Conservation (phyloP, 1,140 invertebrate genomes). For the Calliphora vicina region DNA sequence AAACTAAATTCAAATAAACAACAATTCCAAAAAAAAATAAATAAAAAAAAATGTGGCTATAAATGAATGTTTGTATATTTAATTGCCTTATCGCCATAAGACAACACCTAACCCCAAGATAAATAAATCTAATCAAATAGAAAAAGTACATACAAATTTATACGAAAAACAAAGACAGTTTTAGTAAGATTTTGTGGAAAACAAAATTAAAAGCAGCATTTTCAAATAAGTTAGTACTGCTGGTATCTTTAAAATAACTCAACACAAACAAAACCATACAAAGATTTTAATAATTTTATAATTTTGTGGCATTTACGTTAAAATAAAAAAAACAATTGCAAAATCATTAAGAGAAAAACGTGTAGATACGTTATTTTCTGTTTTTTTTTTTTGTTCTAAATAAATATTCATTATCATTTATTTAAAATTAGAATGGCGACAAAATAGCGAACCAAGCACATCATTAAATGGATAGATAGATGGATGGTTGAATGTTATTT, state of each 20-base stretch:
- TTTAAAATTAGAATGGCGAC: slow-evolving; percentile 6
- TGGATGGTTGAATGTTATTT: no score
- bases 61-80: neutral
- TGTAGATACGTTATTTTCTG: neutral
- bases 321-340: slow-evolving; percentile 12
- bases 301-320: no score
- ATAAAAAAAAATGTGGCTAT: no score
- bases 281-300: neutral
- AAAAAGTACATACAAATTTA: neutral
- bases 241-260: neutral
- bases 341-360: neutral
- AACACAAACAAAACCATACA: neutral
- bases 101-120: slow-evolving; percentile 1
- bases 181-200: neutral
- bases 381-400: neutral
- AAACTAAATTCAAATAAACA: neutral
- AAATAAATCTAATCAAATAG: slow-evolving; percentile 1
- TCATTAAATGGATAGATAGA: neutral
- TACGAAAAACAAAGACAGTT: neutral
- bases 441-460: neutral
- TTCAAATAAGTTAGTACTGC: neutral
- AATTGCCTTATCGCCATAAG: neutral
- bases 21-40: neutral
- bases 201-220: neutral
- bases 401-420: slow-evolving; percentile 9